Base-by-base conservation (phyloP, 2,888 invertebrate genomes). In the Bombylius major region DNA sequence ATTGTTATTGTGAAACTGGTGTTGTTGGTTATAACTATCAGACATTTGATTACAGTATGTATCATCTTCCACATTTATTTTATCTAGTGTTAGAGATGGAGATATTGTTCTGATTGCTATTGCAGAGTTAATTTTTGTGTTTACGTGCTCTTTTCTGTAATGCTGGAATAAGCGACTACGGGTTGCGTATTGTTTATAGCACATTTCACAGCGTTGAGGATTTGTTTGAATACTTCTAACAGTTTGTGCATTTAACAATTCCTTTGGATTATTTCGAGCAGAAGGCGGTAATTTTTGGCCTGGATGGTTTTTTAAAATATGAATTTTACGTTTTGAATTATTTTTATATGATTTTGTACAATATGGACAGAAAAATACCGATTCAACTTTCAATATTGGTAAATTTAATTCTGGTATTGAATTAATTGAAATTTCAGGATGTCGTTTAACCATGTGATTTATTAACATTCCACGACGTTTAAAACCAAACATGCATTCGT, bases 101-200 rank as follows among this genome's bases (percentile, higher is more conserved):
- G 23, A 46, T 46, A 8, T 8, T 46, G 46, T 11, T 46, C 8
- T 36, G n/a, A 46, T 46, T 46, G 13, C 46, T 9, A 31, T 8
- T 23, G 47, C 23, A 36, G 48, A 36, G 5, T 14, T 34, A 6
- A 14, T 11, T 13, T 49, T 32, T 33, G 42, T 48, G 34, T 75
- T 75, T 1, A 78, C 73, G 63, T 87, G 87, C 45, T 79, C 79
- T 59, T 80, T 80, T 1, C 86, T 77, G 64, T 84, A 80, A 68
- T 87, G 87, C 65, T 83, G 83, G 62, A 86, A 67, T 56, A 87
- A 71, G 65, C 86, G 85, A 47, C 84, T 82, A 66, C 87, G 84
- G 64, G 89, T 86, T 33, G 87, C 87, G 71, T 92, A 93, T 73
- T 93, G 91, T 62, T 89, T 87, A 69, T 89, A 88, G 69, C 93